phyloP scores from a whole-genome alignment of 2,888 invertebrate species.

The Therioaphis trifolii region DNA sequence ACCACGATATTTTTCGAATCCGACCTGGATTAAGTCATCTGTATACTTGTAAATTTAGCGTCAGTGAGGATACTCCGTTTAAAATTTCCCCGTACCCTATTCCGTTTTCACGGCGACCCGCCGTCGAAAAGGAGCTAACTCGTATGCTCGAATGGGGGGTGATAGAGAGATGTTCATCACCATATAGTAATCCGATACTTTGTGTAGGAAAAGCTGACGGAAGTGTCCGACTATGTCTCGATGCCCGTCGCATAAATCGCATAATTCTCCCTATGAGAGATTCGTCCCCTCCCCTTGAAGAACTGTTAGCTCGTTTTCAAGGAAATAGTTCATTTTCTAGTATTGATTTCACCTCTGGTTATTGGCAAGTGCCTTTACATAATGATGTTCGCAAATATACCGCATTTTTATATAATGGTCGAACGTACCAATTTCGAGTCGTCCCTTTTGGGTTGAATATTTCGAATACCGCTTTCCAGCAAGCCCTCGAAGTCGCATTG shows the following conservation, averaged over 20 bases:
- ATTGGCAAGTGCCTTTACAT: too few species aligned
- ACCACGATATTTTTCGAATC: neutral
- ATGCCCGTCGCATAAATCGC: conserved; percentile 27
- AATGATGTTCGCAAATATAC: neutral
- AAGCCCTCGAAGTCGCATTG: too few species aligned
- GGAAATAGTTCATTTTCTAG: conserved; percentile 6
- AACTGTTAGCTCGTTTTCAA: conserved; percentile 3
- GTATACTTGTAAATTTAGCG: neutral
- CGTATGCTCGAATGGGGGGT: conserved; percentile 19
- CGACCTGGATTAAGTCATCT: neutral
- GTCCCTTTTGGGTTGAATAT: neutral
- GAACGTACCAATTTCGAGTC: neutral
- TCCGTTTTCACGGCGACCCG: neutral
- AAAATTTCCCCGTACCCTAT: neutral
- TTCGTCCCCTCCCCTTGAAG: conserved; percentile 2
- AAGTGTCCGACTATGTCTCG: conserved; percentile 14
- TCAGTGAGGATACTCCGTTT: neutral
- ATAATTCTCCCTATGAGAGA: conserved; percentile 5
- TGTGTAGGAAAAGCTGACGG: conserved; percentile 33
- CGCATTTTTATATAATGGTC: neutral
- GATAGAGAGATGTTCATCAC: neutral
- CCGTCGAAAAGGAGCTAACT: neutral
- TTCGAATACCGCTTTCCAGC: neutral
- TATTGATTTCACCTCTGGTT: conserved; percentile 18
- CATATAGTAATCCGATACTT: conserved; percentile 18